Evolutionary conservation across 2,113 vertebrate genomes (phyloP).

Genomic region (Ctenodactylus gundi): DNA sequence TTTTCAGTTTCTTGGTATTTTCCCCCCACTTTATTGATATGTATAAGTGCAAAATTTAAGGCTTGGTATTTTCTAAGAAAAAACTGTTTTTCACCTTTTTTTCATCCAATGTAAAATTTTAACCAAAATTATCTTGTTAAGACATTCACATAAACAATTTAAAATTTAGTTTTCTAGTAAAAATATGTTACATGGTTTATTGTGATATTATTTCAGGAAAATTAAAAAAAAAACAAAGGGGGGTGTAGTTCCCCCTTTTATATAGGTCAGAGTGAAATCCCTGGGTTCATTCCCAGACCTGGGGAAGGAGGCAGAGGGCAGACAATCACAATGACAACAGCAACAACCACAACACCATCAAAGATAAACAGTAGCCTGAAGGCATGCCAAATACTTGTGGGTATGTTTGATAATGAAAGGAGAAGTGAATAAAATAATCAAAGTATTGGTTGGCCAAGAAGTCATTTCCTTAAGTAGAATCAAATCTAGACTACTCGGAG

Average conservation of each 20-base stretch:
- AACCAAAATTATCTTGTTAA: background rate
- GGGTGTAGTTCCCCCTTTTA: background rate
- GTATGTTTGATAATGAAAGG: background rate
- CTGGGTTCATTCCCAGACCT: background rate
- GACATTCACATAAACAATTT: background rate
- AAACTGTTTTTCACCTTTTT: background rate
- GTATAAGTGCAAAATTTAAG: too few species aligned
- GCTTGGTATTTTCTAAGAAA: background rate
- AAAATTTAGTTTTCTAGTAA: background rate
- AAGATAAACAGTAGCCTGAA: background rate
- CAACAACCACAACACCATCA: background rate
- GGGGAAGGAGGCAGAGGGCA: too few species aligned
- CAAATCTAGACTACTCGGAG: background rate
- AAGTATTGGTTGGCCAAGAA: background rate
- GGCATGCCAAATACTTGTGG: background rate
- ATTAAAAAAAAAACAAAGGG: background rate
- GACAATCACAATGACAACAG: too few species aligned
- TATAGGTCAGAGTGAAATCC: too few species aligned
- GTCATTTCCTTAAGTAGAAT: accelerated
- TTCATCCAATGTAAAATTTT: background rate
- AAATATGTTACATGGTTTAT: background rate
- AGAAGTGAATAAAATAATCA: background rate
- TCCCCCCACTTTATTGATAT: too few species aligned
- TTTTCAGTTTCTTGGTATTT: too few species aligned
- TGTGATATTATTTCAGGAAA: background rate